These are phyloP conservation scores for Coendou prehensilis DNA, from an alignment of 2,797 vertebrate genomes.

Conservation along the genomic window DNA sequence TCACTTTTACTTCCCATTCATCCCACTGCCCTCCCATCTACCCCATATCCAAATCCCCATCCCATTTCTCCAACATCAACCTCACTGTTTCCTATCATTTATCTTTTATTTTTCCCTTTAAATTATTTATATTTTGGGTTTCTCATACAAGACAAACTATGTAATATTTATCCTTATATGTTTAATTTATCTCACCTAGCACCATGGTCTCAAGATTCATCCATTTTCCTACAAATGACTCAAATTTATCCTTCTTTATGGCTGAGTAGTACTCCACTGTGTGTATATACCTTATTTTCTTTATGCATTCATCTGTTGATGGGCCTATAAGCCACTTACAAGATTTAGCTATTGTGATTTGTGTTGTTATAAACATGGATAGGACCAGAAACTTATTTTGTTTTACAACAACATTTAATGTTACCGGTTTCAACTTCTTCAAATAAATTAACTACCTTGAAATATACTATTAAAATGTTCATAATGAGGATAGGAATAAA, in stretches of 20 bases:
- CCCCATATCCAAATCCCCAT: background rate
- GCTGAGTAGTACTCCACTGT: background rate
- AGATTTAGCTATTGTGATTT: background rate
- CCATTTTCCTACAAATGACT: background rate
- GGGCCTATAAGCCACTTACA: background rate
- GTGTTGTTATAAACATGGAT: background rate
- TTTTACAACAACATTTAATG: background rate
- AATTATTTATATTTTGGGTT: background rate
- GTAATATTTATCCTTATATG: background rate
- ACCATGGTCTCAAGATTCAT: background rate
- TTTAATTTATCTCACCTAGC: background rate
- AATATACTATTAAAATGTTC: constrained; percentile 53
- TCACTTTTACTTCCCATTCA: background rate
- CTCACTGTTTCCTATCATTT: background rate
- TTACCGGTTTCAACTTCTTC: constrained; percentile 48
- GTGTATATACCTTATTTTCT: background rate
- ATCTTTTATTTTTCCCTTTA: background rate
- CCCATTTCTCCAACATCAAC: background rate
- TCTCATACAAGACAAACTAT: background rate
- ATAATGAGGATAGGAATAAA: background rate
- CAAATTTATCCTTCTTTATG: background rate
- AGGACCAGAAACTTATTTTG: background rate
- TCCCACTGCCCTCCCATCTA: background rate
- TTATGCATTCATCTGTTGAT: background rate
- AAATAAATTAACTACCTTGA: constrained; percentile 43